phyloP scores from a whole-genome alignment of 1,140 invertebrate genomes.

The Rhynchophorus ferrugineus region DNA sequence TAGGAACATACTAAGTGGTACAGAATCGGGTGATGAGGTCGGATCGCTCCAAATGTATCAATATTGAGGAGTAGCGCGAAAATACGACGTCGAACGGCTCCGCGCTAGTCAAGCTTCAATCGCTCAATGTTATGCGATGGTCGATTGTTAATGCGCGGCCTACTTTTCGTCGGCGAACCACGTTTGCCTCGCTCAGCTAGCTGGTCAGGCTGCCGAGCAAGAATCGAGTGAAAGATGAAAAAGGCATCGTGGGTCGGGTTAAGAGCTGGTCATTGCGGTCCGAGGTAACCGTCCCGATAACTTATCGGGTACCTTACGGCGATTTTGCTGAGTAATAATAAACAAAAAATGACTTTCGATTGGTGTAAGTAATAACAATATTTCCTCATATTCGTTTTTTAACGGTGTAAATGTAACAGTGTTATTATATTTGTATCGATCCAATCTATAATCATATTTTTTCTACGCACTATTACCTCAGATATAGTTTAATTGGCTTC shows the following conservation, averaged over 20 bases:
- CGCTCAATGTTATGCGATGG: slow-evolving; percentile 17
- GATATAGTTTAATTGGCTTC: too few relatives aligned
- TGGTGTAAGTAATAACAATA: background rate
- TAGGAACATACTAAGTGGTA: too few relatives aligned
- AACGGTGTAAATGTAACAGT: too few relatives aligned
- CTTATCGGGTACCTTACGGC: too few relatives aligned
- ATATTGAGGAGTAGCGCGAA: too few relatives aligned
- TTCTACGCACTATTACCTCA: too few relatives aligned
- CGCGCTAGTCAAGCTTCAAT: slow-evolving; percentile 16
- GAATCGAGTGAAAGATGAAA: slow-evolving; percentile 22
- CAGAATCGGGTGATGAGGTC: too few relatives aligned
- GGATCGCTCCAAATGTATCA: too few relatives aligned
- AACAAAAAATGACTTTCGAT: slow-evolving; percentile 1
- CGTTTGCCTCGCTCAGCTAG: slow-evolving; percentile 13
- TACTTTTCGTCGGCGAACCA: slow-evolving; percentile 17
- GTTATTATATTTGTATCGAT: too few relatives aligned
- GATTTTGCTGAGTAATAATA: too few relatives aligned
- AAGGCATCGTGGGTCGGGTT: slow-evolving; percentile 4
- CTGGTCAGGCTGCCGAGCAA: slow-evolving; percentile 4
- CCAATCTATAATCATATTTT: too few relatives aligned
- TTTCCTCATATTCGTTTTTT: too few relatives aligned
- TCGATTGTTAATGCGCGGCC: slow-evolving; percentile 9
- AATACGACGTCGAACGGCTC: slow-evolving; percentile 3
- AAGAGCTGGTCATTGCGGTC: slow-evolving; percentile 9
- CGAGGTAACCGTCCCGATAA: background rate